Conservation (phyloP, 2,113 vertebrate genomes). For the Miniopterus natalensis region DNA sequence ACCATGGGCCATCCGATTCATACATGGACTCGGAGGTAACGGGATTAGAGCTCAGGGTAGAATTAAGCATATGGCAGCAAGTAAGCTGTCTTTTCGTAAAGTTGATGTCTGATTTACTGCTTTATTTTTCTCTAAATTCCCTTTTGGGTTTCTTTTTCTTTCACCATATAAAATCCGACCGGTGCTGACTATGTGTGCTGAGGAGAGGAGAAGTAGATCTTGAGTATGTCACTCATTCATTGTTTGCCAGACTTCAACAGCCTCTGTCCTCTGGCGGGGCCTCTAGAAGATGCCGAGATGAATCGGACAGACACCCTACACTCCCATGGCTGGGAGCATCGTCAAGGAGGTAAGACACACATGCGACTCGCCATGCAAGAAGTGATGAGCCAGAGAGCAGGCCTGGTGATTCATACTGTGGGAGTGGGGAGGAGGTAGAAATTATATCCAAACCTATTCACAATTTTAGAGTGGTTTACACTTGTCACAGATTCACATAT, state of each 20-base stretch:
- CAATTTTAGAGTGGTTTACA: constrained; percentile 62
- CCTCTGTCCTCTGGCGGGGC: background rate
- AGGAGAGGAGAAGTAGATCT: background rate
- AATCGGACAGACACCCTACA: background rate
- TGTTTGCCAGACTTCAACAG: too few species aligned
- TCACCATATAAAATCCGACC: background rate
- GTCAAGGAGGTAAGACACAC: constrained; percentile 23
- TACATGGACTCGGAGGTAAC: accelerated
- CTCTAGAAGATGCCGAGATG: background rate
- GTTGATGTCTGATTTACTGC: background rate
- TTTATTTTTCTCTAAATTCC: background rate
- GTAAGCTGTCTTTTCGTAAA: background rate
- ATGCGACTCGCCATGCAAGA: constrained; percentile 56
- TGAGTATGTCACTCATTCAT: background rate
- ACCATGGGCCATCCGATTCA: background rate
- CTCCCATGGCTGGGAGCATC: background rate
- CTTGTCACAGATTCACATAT: constrained; percentile 60
- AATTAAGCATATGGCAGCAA: background rate
- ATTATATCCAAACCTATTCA: constrained; percentile 57
- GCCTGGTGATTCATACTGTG: constrained; percentile 70
- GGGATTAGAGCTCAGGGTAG: background rate
- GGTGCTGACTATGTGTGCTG: background rate
- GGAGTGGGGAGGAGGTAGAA: constrained; percentile 56
- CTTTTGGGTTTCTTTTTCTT: background rate
- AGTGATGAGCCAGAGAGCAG: background rate